Evolutionary conservation across 2,797 vertebrate species (phyloP).

Genomic region (Coregonus sp.): DNA sequence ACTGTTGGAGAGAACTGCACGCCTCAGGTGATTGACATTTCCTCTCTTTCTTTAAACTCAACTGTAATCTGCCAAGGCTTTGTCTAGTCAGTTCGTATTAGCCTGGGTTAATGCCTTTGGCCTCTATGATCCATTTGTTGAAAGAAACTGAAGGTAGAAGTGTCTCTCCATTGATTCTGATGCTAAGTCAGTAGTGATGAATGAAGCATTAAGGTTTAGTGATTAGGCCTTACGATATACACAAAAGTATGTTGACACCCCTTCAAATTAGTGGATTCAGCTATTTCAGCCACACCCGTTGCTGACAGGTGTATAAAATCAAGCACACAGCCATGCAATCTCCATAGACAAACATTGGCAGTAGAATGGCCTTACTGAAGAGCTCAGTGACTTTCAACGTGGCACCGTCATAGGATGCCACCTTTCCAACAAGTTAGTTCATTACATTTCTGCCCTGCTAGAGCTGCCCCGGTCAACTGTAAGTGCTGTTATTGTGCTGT

Average conservation of each 20-base stretch:
- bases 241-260: neutral
- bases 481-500: too few species aligned
- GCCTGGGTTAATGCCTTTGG: constrained; percentile 52
- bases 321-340: too few species aligned
- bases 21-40: constrained; percentile 64
- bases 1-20: constrained; percentile 52
- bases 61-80: constrained; percentile 53
- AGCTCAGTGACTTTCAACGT: too few species aligned
- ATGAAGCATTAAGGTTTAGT: neutral
- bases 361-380: too few species aligned
- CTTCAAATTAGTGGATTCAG: too few species aligned
- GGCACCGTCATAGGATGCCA: too few species aligned
- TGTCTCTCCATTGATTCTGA: neutral
- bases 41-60: constrained; percentile 62
- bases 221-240: neutral
- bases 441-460: too few species aligned
- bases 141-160: constrained; percentile 39
- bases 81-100: constrained; percentile 36
- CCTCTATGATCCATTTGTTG: constrained; percentile 64
- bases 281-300: too few species aligned
- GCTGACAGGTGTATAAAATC: too few species aligned
- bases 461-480: too few species aligned
- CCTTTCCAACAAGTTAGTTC: too few species aligned
- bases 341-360: too few species aligned
- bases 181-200: neutral